These are phyloP conservation scores for Scaptomyza pallida DNA, from an alignment of 1,140 invertebrate species.

Conservation along the genomic window DNA sequence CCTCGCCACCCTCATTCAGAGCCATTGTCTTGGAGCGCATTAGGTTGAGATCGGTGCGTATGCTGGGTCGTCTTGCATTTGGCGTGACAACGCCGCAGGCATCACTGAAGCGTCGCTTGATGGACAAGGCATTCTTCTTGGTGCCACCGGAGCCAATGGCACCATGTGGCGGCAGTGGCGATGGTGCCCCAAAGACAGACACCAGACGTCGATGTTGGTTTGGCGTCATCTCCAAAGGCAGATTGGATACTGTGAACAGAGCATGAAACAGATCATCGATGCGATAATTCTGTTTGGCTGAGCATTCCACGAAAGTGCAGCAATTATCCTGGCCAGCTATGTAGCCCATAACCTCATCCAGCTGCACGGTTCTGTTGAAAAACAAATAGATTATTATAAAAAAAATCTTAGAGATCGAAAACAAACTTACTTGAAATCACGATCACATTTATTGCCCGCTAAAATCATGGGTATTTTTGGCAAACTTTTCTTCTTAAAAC, in stretches of 20 bases:
- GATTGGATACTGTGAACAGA: slow-evolving; percentile 90
- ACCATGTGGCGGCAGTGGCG: slow-evolving; percentile 88
- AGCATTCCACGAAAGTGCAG: slow-evolving; percentile 92
- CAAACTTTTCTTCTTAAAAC: slow-evolving; percentile 86
- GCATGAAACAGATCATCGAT: slow-evolving; percentile 93
- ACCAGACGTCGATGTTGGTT: slow-evolving; percentile 91
- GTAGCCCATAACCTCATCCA: slow-evolving; percentile 89
- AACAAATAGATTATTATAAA: neutral
- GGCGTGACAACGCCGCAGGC: slow-evolving; percentile 93
- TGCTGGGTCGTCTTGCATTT: slow-evolving; percentile 92
- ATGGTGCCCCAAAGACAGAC: slow-evolving; percentile 89
- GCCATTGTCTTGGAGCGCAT: slow-evolving; percentile 92
- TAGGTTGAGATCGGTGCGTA: slow-evolving; percentile 93
- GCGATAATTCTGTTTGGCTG: slow-evolving; percentile 90
- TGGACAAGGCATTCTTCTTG: slow-evolving; percentile 90
- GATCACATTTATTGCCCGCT: slow-evolving; percentile 93
- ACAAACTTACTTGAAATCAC: slow-evolving; percentile 87
- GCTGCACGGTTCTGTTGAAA: slow-evolving; percentile 87
- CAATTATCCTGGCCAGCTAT: slow-evolving; percentile 89
- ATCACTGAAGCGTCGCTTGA: slow-evolving; percentile 91
- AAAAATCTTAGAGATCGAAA: neutral
- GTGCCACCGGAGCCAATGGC: slow-evolving; percentile 86
- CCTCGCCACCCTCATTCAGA: slow-evolving; percentile 86
- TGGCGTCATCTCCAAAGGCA: slow-evolving; percentile 94
- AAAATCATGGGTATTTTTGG: slow-evolving; percentile 91